phyloP scores from a whole-genome alignment of 2,888 invertebrate species.

The Aleiodes testaceus region DNA sequence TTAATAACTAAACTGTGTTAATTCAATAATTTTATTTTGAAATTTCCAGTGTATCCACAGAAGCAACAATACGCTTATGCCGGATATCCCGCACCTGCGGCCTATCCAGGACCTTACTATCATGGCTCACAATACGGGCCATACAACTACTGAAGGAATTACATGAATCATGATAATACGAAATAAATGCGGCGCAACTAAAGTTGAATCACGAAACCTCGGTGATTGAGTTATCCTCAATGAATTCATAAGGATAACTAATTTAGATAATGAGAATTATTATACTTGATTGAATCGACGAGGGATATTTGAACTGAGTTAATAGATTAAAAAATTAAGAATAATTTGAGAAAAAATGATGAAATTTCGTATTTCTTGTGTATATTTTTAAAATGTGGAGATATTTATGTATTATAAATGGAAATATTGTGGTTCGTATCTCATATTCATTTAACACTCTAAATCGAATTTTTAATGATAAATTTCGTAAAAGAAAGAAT shows the following conservation, averaged over 20 bases:
- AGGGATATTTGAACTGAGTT: slow-evolving; percentile 30
- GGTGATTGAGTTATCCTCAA: not conserved
- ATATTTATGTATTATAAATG: slow-evolving; percentile 31
- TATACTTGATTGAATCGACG: not conserved
- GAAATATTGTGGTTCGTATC: slow-evolving; percentile 24
- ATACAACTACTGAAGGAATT: slow-evolving; percentile 85
- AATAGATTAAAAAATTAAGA: not conserved
- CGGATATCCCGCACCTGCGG: slow-evolving; percentile 86
- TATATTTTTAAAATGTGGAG: slow-evolving; percentile 19
- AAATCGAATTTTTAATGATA: no score
- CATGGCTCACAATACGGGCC: slow-evolving; percentile 94
- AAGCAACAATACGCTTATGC: slow-evolving; percentile 95
- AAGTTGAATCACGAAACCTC: slow-evolving; percentile 4
- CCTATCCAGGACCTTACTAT: slow-evolving; percentile 91
- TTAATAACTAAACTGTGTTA: not conserved
- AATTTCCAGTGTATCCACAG: slow-evolving; percentile 89
- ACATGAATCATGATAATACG: slow-evolving; percentile 34
- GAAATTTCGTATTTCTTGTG: slow-evolving; percentile 20
- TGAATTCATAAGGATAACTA: not conserved
- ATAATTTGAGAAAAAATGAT: not conserved
- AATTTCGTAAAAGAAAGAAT: not conserved
- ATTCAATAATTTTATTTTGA: not conserved
- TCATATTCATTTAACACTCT: not conserved
- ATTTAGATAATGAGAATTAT: slow-evolving; percentile 8
- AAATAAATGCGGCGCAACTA: slow-evolving; percentile 24